phyloP scores from a whole-genome alignment of 2,797 vertebrate species.

The Ispidina lecontei region DNA sequence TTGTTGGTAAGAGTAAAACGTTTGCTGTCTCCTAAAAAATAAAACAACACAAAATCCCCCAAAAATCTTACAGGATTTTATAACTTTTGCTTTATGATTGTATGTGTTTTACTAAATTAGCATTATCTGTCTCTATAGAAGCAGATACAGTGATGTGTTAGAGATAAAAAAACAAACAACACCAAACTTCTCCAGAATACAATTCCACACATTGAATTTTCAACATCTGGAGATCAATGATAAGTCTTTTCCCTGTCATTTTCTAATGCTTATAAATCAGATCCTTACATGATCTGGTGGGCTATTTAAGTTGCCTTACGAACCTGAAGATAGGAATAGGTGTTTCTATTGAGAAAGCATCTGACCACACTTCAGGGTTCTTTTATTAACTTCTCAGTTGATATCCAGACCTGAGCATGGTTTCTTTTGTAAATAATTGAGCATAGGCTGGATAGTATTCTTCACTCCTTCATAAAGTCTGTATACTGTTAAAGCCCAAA shows the following conservation, averaged over 20 bases:
- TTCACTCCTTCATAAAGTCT: neutral
- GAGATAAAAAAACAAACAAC: neutral
- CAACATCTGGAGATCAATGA: neutral
- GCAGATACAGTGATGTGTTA: neutral
- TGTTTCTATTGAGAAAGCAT: neutral
- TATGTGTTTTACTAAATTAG: conserved; percentile 10
- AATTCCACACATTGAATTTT: neutral
- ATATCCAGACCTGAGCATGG: neutral
- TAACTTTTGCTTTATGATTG: neutral
- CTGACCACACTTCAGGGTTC: neutral
- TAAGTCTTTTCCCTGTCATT: neutral
- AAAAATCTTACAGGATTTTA: neutral
- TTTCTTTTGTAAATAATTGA: neutral
- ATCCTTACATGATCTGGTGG: neutral
- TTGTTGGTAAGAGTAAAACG: conserved; percentile 97
- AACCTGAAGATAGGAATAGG: neutral
- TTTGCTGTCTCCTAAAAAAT: conserved; percentile 86
- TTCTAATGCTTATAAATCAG: neutral
- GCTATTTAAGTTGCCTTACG: neutral
- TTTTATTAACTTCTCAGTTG: neutral
- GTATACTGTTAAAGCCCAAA: neutral
- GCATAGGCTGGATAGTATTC: neutral
- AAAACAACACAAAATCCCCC: neutral
- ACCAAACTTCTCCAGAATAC: neutral
- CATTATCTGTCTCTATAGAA: neutral